Evolutionary conservation across 2,113 vertebrate species (phyloP), one percentile per base, ranked within the genome.

Genomic region (Lonchura striata): DNA sequence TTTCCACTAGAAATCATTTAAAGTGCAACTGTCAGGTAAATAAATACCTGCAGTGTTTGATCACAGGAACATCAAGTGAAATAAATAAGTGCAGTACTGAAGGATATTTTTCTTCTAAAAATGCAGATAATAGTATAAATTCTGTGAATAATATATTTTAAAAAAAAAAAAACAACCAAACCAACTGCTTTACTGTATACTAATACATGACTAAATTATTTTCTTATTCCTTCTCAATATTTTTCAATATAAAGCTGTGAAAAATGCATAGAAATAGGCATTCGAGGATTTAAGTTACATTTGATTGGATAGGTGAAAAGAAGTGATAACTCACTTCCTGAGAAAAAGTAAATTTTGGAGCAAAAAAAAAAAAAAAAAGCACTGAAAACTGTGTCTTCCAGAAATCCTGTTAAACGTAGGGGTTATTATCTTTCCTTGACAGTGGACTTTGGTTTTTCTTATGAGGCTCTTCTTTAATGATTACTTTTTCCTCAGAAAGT

Each of bases 401-500:
- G 46, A 68, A 90, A 60, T 54, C 47, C 89, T 76, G 63, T 82
- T 96, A 92, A 66, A 70, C 66, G 82, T 91, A 60, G 9, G 10
- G 31, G 39, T 90, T 93, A 79, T 68, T 54, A 46, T 92, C 82
- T 84, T 80, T 49, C 64, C 74, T 66, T 79, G 18, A 28, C 6
- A 2, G n/a, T 90, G 90, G 93, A 98, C 97, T 97, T 98, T 92
- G 96, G 4, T n/a, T 93, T 82, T 68, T 76, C 74, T 85, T 35
- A 69, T 60, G 75, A 33, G 39, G 21, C 37, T 91, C 14, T 57
- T 95, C 80, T 96, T 97, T 97, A 98, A 97, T 97, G 88, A 98
- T 97, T 98, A 78, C 57, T 95, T 87, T 57, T 74, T 64, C 64
- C 77, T 65, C 79, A 56, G 71, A 79, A 82, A 69, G 56, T 59